Evolutionary conservation across 2,888 invertebrate genomes (phyloP).

Genomic region (Volucella bombylans): DNA sequence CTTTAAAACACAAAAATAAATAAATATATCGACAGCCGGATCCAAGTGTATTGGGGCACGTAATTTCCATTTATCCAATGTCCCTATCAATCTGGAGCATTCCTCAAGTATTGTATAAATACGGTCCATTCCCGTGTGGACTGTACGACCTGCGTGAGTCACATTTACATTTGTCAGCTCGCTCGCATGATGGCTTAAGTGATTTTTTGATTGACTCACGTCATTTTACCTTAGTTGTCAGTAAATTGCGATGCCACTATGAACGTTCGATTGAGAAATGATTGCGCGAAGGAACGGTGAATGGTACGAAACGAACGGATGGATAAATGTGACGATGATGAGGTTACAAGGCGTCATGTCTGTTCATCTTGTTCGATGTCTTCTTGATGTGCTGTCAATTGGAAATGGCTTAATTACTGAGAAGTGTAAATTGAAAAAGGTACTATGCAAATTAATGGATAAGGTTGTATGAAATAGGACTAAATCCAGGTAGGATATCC

Average conservation of each 20-base stretch:
- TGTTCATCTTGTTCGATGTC: conserved; percentile 66
- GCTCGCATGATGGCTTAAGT: conserved; percentile 72
- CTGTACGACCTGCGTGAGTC: conserved; percentile 54
- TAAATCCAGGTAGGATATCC: conserved; percentile 53
- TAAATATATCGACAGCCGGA: conserved; percentile 39
- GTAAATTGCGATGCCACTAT: conserved; percentile 61
- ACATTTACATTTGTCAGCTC: conserved; percentile 72
- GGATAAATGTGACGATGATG: conserved; percentile 61
- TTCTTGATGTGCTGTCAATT: conserved; percentile 62
- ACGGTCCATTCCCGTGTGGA: conserved; percentile 18
- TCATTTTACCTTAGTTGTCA: conserved; percentile 71
- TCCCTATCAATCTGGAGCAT: conserved; percentile 57
- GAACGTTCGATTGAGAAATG: conserved; percentile 62
- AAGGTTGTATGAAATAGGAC: conserved; percentile 6
- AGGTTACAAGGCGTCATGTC: conserved; percentile 62
- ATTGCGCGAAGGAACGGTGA: conserved; percentile 59
- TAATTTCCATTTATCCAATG: conserved; percentile 58
- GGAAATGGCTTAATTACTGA: conserved; percentile 66
- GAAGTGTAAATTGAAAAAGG: conserved; percentile 25
- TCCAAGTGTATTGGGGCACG: conserved; percentile 36
- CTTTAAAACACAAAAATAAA: conserved; percentile 19
- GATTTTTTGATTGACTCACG: conserved; percentile 73
- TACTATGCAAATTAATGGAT: conserved; percentile 14
- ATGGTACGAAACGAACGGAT: conserved; percentile 34
- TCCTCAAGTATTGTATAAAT: conserved; percentile 17